Percentiles rank a stretch among this genome's conserved stretches.
phyloP scores from a whole-genome alignment of 2,113 vertebrate genomes.

The Lichenostomus cassidix region DNA sequence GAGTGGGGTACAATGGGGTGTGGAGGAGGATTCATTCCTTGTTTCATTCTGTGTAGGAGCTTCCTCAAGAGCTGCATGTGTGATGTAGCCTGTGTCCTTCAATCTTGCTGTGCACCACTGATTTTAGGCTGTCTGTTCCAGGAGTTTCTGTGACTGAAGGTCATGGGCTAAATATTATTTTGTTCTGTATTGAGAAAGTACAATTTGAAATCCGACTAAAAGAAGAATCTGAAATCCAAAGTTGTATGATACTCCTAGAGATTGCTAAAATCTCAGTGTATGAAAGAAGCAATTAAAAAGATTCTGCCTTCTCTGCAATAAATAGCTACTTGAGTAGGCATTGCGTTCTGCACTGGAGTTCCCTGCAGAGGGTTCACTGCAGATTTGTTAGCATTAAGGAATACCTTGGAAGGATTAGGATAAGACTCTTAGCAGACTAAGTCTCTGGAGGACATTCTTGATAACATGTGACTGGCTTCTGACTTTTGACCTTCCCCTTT shows the following conservation, averaged over 20 bases:
- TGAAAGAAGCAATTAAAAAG: neutral
- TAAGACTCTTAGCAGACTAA: constrained; percentile 13
- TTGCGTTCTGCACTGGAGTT: neutral
- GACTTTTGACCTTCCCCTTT: neutral
- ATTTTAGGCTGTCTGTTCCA: neutral
- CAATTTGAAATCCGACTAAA: neutral
- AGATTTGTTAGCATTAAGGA: constrained; percentile 22
- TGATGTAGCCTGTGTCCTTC: neutral
- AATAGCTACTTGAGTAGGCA: neutral
- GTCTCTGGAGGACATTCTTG: neutral
- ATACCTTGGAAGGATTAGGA: constrained; percentile 40
- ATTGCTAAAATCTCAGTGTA: neutral
- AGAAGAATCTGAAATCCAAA: neutral
- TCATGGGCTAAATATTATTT: neutral
- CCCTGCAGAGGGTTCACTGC: neutral
- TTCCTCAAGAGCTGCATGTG: accelerated
- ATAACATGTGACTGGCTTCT: constrained; percentile 21
- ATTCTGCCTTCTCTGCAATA: neutral
- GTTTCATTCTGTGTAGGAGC: neutral
- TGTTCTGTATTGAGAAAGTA: neutral
- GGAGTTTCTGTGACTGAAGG: neutral
- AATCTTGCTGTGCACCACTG: neutral
- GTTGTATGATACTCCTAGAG: neutral
- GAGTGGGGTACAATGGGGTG: accelerated
- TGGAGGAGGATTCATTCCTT: neutral